Percentiles rank a stretch among this genome's conserved stretches.
Evolutionary conservation across 2,888 invertebrate genomes (phyloP).

Genomic region (Agrilus mali): DNA sequence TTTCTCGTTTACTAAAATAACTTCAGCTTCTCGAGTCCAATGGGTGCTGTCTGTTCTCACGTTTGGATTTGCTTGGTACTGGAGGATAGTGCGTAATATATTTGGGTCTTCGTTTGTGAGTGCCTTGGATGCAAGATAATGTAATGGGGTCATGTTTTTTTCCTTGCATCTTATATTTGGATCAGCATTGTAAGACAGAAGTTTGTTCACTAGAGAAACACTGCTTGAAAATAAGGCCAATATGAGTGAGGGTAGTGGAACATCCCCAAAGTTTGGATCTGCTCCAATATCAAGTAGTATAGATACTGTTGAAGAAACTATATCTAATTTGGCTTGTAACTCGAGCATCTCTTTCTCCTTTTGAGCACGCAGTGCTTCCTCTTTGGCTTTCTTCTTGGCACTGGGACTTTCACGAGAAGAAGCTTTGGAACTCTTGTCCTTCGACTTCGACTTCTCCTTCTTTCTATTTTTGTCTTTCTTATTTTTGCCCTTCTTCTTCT

Average conservation of each 20-base stretch:
- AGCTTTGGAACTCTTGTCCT: not conserved
- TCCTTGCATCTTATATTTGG: slow-evolving; percentile 17
- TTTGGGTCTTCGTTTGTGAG: slow-evolving; percentile 14
- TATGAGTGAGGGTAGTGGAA: slow-evolving; percentile 26
- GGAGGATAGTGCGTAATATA: slow-evolving; percentile 20
- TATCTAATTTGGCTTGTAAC: slow-evolving; percentile 7
- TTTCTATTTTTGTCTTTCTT: slow-evolving; percentile 4
- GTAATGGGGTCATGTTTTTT: slow-evolving; percentile 23
- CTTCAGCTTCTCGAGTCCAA: slow-evolving; percentile 21
- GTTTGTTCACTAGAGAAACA: slow-evolving; percentile 15
- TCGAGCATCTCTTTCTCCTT: slow-evolving; percentile 1
- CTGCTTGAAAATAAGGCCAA: slow-evolving; percentile 25
- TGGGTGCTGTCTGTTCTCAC: slow-evolving; percentile 18
- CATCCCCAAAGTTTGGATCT: slow-evolving; percentile 24
- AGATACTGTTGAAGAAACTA: slow-evolving; percentile 19
- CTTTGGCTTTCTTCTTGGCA: not conserved
- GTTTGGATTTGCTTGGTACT: slow-evolving; percentile 24
- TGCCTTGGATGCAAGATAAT: slow-evolving; percentile 22
- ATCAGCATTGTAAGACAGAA: slow-evolving; percentile 22
- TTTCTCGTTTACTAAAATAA: slow-evolving; percentile 14
- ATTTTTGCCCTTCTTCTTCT: slow-evolving; percentile 2
- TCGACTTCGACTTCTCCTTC: not conserved
- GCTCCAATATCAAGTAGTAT: slow-evolving; percentile 24
- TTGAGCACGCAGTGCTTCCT: slow-evolving; percentile 1
- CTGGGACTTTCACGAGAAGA: slow-evolving; percentile 1